Evolutionary conservation across 2,797 vertebrate genomes (phyloP), one percentile per base, ranked within the genome.

Genomic region (Chelidonichthys spinosus): DNA sequence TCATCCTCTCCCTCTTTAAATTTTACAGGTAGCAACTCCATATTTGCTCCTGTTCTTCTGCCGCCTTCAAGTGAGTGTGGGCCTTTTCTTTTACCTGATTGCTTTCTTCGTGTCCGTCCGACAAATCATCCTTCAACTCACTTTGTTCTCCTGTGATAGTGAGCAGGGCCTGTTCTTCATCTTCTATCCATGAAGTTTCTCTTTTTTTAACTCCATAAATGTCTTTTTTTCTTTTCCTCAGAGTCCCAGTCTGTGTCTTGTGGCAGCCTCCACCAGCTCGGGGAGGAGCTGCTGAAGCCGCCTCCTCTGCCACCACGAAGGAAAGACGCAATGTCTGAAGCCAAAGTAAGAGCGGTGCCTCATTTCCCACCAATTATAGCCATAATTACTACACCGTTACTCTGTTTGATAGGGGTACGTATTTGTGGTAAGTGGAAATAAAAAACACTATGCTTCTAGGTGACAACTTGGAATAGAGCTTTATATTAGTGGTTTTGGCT

Each of bases 291-390:
- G 53, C 91, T 96, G 66, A 95, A 94, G 87, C 98, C 98, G 40
- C 98, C 98, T 59, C 98, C 98, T 0, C 94, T 99, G 74, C 98
- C 98, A 50, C 98, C 97, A 4, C 96, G 97, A 25, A 95, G 97
- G 90, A 98, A 98, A 79, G 97, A 98, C 60, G 63, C 94, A 36
- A 91, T 91, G 72, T 93, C 95, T 63, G 96, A 95, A 63, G 87
- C 92, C 49, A 97, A 97, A 95, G 97, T 97, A 94, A 90, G 83
- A 77, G 7, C n/a, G 14, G 18, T 2, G 9, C 2, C 2, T 33
- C 15, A 37, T 53, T 67, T 63, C 8, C 32, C 5, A 33, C 6
- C 32, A 3, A 0, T 25, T 25, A 43, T 2, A n/a, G 10, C 8
- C 47, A 1, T 9, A 18, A 62, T 56, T 3, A 50, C 5, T 11